Conservation (phyloP, 2,888 invertebrate genomes). For the Graphium colonna region DNA sequence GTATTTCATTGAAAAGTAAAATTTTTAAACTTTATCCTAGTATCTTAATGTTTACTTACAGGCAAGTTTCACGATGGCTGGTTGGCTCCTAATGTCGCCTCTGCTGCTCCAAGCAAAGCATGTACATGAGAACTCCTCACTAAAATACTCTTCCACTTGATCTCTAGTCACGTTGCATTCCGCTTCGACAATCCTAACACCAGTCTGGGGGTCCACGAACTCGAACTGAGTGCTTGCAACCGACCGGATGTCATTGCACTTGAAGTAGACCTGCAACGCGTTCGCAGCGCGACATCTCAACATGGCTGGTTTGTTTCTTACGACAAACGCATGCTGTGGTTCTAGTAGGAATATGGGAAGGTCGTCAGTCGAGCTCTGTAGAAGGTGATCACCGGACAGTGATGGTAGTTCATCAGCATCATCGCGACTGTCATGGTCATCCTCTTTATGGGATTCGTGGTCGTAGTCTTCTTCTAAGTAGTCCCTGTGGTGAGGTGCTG, state of each 20-base stretch:
- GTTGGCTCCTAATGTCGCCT: conserved; percentile 92
- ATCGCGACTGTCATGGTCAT: conserved; percentile 69
- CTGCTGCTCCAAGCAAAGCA: conserved; percentile 96
- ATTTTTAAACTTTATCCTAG: too few relatives aligned
- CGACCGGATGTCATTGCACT: conserved; percentile 90
- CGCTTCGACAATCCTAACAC: conserved; percentile 92
- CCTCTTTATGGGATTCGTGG: conserved; percentile 67
- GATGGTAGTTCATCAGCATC: conserved; percentile 73
- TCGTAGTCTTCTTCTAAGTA: conserved; percentile 75
- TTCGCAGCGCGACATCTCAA: conserved; percentile 94
- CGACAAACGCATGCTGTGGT: conserved; percentile 93
- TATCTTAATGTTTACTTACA: conserved; percentile 85
- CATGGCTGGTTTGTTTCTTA: conserved; percentile 93
- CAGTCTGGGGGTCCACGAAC: conserved; percentile 94
- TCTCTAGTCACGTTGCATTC: conserved; percentile 93
- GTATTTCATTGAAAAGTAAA: too few relatives aligned
- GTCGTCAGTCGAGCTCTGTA: conserved; percentile 82
- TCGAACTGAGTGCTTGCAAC: conserved; percentile 86
- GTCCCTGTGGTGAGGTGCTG: conserved; percentile 59
- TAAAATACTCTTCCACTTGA: conserved; percentile 96
- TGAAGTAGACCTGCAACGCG: conserved; percentile 92
- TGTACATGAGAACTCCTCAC: conserved; percentile 94
- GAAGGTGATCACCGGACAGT: conserved; percentile 67
- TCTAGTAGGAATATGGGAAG: conserved; percentile 93
- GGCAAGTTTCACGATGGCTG: conserved; percentile 93